Percentiles rank a stretch among this genome's conserved stretches.
Conservation (phyloP, 2,888 invertebrate genomes). For the Melinaea menophilus region DNA sequence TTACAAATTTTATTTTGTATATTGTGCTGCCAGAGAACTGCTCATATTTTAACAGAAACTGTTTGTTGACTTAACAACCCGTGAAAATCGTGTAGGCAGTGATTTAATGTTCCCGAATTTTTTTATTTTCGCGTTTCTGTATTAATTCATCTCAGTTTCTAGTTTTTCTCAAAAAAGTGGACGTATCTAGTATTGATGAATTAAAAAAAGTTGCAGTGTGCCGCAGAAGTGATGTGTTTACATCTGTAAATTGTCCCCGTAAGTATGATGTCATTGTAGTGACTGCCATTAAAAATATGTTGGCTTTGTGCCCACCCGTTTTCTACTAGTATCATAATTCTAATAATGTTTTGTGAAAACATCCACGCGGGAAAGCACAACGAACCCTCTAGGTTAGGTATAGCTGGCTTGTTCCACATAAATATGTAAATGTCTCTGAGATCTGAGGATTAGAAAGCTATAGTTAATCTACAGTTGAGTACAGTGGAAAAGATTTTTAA, state of each 20-base stretch:
- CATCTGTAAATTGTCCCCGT: slow-evolving; percentile 69
- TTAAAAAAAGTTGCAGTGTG: slow-evolving; percentile 44
- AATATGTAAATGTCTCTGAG: slow-evolving; percentile 49
- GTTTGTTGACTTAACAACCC: slow-evolving; percentile 40
- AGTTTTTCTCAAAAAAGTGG: slow-evolving; percentile 23
- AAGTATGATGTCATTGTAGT: slow-evolving; percentile 76
- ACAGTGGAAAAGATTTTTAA: slow-evolving; percentile 10
- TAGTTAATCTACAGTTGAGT: slow-evolving; percentile 20
- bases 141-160: slow-evolving; percentile 32
- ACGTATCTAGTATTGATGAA: slow-evolving; percentile 31
- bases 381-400: slow-evolving; percentile 59
- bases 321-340: slow-evolving; percentile 63
- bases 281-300: slow-evolving; percentile 70
- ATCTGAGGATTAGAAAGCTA: slow-evolving; percentile 34
- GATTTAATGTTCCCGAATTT: slow-evolving; percentile 63
- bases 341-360: slow-evolving; percentile 56
- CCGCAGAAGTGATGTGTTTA: slow-evolving; percentile 71
- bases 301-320: slow-evolving; percentile 77
- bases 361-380: slow-evolving; percentile 62
- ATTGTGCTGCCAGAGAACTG: slow-evolving; percentile 47
- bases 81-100: slow-evolving; percentile 66
- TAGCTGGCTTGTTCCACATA: slow-evolving; percentile 51
- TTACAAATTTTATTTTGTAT: slow-evolving; percentile 32
- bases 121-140: slow-evolving; percentile 48
- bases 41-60: slow-evolving; percentile 39